Percentiles rank a stretch among this genome's conserved stretches.
phyloP scores from a whole-genome alignment of 2,113 vertebrate genomes.

The Pica pica region DNA sequence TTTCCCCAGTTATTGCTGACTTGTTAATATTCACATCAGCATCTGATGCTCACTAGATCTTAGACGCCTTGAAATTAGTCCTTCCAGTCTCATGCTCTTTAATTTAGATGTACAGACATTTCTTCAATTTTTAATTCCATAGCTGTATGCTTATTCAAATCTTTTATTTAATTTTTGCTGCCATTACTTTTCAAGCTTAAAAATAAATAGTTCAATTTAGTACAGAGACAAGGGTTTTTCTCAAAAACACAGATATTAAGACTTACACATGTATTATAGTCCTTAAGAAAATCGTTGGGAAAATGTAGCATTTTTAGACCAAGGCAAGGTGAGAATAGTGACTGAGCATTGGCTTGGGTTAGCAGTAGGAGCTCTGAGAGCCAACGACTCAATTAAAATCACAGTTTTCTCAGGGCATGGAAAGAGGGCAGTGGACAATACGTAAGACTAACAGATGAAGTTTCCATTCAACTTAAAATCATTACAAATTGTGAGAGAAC shows the following conservation, averaged over 20 bases:
- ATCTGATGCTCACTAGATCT: slow-evolving; percentile 12
- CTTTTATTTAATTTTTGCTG: slow-evolving; percentile 7
- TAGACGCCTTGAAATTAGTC: slow-evolving; percentile 21
- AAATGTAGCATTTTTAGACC: slow-evolving; percentile 13
- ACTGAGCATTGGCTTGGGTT: neutral
- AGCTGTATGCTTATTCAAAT: slow-evolving; percentile 7
- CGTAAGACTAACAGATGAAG: neutral
- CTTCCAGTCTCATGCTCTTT: neutral
- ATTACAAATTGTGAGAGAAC: neutral
- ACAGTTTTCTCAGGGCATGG: neutral
- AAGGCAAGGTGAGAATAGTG: neutral
- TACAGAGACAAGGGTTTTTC: slow-evolving; percentile 21
- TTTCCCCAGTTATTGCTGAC: slow-evolving; percentile 9
- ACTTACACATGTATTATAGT: neutral
- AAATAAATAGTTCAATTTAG: neutral
- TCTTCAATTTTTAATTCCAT: neutral
- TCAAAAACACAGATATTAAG: neutral
- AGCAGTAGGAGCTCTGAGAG: neutral
- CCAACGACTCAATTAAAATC: slow-evolving; percentile 23
- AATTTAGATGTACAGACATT: neutral
- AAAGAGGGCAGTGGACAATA: neutral
- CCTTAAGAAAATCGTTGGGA: slow-evolving; percentile 15
- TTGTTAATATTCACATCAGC: slow-evolving; percentile 28
- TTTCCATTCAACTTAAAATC: neutral
- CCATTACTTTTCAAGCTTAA: neutral